Base-by-base conservation (phyloP, 2,888 invertebrate species). In the Macrosoma leucophasiata region DNA sequence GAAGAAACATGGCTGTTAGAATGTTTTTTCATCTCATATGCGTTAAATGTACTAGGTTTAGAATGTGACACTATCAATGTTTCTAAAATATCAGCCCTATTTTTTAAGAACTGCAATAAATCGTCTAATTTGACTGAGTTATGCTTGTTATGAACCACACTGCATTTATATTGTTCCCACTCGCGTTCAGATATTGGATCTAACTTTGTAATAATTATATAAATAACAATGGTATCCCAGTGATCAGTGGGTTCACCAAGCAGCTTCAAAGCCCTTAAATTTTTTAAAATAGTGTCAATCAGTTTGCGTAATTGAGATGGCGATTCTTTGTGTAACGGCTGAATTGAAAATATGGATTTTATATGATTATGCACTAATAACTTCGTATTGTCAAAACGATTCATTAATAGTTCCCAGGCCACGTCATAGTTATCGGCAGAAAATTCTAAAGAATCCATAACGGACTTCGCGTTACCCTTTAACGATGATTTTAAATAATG, bases 151-250 rank as follows among this genome's bases (percentile, higher is more conserved):
- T 32, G 14, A 9, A 13, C 13, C 13, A 25, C 24, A 20, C 27
- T 23, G 9, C 29, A 22, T 29, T 35, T 38, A 23, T 38, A 36
- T 18, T 27, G 32, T 25, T 55, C 51, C 51, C 55, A 57, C 13
- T 46, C 47, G 1, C 39, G 41, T 11, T 37, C 41, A 1, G 53
- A 50, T 4, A 28, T 19, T 1, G 26, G 4, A 36, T 57, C 56
- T 9, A 57, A 25, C 35, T 52, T 56, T 3, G 39, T 36, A 5
- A 43, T 39, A 5, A 52, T 37, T 7, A 52, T 29, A 20, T 42
- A 43, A 25, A 51, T 46, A 12, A 52, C 35, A 8, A 52, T 20
- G 4, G 43, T 41, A 14, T 50, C 51, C 48, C 50, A 56, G 4
- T 37, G 30, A 8, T 48, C 44, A 1, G 37, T 38, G 0, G 52